These are phyloP conservation scores for Rhynchophorus ferrugineus DNA, from an alignment of 1,140 invertebrate species.

Conservation along the genomic window DNA sequence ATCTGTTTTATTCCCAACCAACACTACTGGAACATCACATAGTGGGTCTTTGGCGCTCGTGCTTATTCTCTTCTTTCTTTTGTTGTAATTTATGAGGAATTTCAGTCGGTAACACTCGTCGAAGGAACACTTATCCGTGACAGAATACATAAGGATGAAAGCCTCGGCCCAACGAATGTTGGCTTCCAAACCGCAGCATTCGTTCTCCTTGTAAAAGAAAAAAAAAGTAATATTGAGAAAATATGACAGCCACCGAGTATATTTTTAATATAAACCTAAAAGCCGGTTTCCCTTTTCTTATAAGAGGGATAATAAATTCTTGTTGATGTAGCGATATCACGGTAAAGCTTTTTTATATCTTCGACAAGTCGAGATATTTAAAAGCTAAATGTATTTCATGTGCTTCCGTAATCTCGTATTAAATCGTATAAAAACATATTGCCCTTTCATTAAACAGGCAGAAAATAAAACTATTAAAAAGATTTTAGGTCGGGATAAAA, in stretches of 20 bases:
- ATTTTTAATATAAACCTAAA: too few relatives aligned
- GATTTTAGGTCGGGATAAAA: too few relatives aligned
- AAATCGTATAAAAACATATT: too few relatives aligned
- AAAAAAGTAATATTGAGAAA: conserved; percentile 2
- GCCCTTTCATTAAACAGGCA: too few relatives aligned
- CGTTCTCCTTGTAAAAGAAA: conserved; percentile 52
- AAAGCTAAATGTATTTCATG: too few relatives aligned
- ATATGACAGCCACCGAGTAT: background rate
- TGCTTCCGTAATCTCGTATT: too few relatives aligned
- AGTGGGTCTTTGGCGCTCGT: conserved; percentile 36
- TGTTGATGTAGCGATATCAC: too few relatives aligned
- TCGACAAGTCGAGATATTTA: too few relatives aligned
- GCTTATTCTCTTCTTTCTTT: conserved; percentile 55
- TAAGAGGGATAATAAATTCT: too few relatives aligned
- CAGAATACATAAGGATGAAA: conserved; percentile 76
- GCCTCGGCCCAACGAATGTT: conserved; percentile 78
- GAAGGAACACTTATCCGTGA: conserved; percentile 76
- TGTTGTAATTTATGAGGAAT: conserved; percentile 72
- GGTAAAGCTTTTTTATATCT: too few relatives aligned
- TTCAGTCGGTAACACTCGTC: conserved; percentile 74
- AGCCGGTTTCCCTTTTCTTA: too few relatives aligned
- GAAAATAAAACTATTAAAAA: too few relatives aligned
- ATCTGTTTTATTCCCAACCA: conserved; percentile 77
- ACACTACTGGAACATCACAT: conserved; percentile 61
- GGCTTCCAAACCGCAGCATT: conserved; percentile 60